Conservation (phyloP, 92 coral and sea anemone species). For the Heteractis magnifica region DNA sequence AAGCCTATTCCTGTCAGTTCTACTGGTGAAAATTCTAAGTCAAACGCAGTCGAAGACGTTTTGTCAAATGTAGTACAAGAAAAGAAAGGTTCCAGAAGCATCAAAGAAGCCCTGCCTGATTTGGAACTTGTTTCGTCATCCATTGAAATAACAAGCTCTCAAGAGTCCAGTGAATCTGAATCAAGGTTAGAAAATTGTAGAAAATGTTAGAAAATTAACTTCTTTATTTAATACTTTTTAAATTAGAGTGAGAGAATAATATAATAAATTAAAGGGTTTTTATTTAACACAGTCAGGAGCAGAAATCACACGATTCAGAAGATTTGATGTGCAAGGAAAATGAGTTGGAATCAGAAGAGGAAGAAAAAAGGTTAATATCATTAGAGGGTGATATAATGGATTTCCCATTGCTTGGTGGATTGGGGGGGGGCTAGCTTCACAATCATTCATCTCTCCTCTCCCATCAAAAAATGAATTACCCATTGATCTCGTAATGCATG, state of each 20-base stretch:
- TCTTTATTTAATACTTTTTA: background rate
- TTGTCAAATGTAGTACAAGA: background rate
- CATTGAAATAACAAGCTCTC: slow-evolving; percentile 43
- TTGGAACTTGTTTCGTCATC: slow-evolving; percentile 48
- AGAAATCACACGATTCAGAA: background rate
- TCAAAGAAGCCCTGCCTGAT: slow-evolving; percentile 2
- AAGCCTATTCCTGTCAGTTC: background rate
- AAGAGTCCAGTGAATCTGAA: slow-evolving; percentile 44
- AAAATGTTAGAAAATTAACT: background rate
- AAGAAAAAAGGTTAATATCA: background rate
- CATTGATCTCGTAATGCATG: too few species aligned
- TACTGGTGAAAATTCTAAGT: slow-evolving; percentile 8
- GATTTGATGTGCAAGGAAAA: background rate
- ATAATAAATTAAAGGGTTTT: background rate
- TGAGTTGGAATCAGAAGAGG: background rate
- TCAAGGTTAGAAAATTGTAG: slow-evolving; percentile 2
- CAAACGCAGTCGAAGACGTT: background rate
- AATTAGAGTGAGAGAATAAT: background rate
- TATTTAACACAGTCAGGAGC: background rate
- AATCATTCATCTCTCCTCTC: too few species aligned
- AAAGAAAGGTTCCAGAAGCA: background rate
- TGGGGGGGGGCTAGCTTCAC: too few species aligned
- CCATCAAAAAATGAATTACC: too few species aligned
- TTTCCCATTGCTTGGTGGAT: too few species aligned
- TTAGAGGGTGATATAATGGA: background rate